A percentile compares a stretch with the other conserved stretches of the same genome.
Conservation (phyloP, 2,888 invertebrate genomes). For the Phengaris arion region DNA sequence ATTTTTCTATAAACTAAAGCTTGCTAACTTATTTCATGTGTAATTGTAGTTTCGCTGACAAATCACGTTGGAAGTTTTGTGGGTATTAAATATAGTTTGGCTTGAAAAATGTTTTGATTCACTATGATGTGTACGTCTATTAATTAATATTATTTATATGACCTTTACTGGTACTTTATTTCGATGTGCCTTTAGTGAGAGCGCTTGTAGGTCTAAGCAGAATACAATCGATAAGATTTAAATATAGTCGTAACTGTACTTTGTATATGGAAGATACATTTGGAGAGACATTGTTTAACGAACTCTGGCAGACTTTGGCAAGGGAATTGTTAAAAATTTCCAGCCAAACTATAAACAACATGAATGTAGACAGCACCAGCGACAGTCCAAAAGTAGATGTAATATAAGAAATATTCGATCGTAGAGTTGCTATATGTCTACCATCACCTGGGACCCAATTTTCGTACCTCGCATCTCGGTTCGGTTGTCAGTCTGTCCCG, state of each 20-base stretch:
- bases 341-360: neutral
- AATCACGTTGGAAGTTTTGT: neutral
- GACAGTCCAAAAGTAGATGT: neutral
- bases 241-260: neutral
- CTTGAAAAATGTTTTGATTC: neutral
- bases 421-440: neutral
- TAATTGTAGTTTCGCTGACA: neutral
- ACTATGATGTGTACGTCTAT: too few species aligned
- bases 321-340: neutral
- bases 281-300: neutral
- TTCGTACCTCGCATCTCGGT: neutral
- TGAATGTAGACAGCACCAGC: neutral
- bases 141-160: neutral
- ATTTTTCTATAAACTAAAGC: slow-evolving; percentile 36
- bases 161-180: too few species aligned
- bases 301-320: neutral
- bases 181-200: too few species aligned
- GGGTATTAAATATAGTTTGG: slow-evolving; percentile 1
- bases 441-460: neutral
- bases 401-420: neutral
- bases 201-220: too few species aligned
- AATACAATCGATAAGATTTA: too few species aligned
- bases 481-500: too few species aligned
- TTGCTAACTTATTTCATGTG: slow-evolving; percentile 25
- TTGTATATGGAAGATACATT: neutral